A percentile compares a stretch with the other conserved stretches of the same genome.
phyloP scores from a whole-genome alignment of 2,797 vertebrate species.

The Liparis tanakae region DNA sequence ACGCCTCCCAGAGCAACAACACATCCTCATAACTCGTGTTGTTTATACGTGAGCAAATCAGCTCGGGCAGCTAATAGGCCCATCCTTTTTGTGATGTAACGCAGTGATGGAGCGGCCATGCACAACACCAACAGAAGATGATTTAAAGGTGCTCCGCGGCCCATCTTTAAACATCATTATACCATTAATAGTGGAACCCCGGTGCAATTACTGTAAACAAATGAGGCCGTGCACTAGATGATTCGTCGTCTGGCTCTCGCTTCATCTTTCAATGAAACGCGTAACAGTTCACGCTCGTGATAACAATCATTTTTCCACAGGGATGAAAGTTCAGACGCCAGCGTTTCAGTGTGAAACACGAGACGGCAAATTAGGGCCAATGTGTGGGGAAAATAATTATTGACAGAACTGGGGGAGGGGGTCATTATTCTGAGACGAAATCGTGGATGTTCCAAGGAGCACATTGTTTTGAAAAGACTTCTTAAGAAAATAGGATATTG shows the following conservation, averaged over 20 bases:
- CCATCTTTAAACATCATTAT: slow-evolving; percentile 60
- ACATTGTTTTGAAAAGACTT: not conserved
- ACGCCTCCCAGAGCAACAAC: slow-evolving; percentile 4
- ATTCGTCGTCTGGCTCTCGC: slow-evolving; percentile 40
- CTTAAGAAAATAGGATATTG: not conserved
- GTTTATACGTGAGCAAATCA: slow-evolving; percentile 27
- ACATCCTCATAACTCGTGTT: slow-evolving; percentile 4
- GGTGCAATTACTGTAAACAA: slow-evolving; percentile 63
- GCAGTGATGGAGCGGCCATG: slow-evolving; percentile 25
- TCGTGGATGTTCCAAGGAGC: not conserved
- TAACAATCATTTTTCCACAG: slow-evolving; percentile 35
- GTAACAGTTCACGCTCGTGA: slow-evolving; percentile 36
- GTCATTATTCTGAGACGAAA: not conserved
- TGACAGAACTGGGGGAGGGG: not conserved
- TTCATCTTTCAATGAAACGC: slow-evolving; percentile 44
- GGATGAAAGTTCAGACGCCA: slow-evolving; percentile 31
- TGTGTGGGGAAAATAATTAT: not conserved
- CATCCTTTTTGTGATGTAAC: slow-evolving; percentile 27
- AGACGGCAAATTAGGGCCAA: not conserved
- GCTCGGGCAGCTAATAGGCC: slow-evolving; percentile 22
- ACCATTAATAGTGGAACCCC: slow-evolving; percentile 53
- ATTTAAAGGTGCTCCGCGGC: slow-evolving; percentile 52
- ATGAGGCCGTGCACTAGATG: slow-evolving; percentile 48
- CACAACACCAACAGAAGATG: slow-evolving; percentile 47
- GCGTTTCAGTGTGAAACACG: slow-evolving; percentile 4